Evolutionary conservation across 2,113 vertebrate genomes (phyloP).

Genomic region (Scomber colias): DNA sequence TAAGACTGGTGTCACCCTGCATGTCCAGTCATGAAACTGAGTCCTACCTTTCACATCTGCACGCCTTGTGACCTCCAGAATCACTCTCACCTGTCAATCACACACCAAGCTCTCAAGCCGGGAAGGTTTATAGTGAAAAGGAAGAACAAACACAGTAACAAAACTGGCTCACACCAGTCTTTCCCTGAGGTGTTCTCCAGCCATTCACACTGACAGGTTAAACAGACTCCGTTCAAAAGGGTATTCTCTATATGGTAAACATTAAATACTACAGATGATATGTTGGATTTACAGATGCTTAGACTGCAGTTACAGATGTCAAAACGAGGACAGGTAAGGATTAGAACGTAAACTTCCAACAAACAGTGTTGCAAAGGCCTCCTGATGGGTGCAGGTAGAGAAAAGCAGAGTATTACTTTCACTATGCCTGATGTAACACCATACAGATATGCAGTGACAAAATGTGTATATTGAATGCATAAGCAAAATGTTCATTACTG

Average conservation of each 20-base stretch:
- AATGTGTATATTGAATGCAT: not conserved
- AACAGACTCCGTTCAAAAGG: conserved; percentile 25
- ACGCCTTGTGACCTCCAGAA: conserved; percentile 44
- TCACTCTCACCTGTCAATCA: conserved; percentile 73
- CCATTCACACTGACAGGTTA: conserved; percentile 43
- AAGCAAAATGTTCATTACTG: not conserved
- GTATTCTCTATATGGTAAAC: conserved; percentile 10
- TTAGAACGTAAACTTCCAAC: conserved; percentile 15
- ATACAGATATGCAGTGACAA: not conserved
- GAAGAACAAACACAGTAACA: conserved; percentile 63
- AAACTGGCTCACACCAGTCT: conserved; percentile 39
- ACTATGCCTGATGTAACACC: not conserved
- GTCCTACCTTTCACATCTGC: conserved; percentile 47
- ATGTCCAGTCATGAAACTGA: conserved; percentile 60
- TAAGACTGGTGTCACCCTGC: conserved; percentile 51
- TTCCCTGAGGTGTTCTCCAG: conserved; percentile 25
- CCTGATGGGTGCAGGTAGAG: not conserved
- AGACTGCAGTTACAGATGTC: conserved; percentile 8
- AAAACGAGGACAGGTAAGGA: conserved; percentile 13
- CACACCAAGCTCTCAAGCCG: conserved; percentile 17
- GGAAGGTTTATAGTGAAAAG: conserved; percentile 13
- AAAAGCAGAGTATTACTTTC: conserved; percentile 3
- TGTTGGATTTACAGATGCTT: conserved; percentile 30
- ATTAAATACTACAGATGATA: conserved; percentile 26
- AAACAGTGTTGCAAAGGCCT: conserved; percentile 26